phyloP scores from a whole-genome alignment of 2,113 vertebrate species.

The Pterophyllum scalare region DNA sequence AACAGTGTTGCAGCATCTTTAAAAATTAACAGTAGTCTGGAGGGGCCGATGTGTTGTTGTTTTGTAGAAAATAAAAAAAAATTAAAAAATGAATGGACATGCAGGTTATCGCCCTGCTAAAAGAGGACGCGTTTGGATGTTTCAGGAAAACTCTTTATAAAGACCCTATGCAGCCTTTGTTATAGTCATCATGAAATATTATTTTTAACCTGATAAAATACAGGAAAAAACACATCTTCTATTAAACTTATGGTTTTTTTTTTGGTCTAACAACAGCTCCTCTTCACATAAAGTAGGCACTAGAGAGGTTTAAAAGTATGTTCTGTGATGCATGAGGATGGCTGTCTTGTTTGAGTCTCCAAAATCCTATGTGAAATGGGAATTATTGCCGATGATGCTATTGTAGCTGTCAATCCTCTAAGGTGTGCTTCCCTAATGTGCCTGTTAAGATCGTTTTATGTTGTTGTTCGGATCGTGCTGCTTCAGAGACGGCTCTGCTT shows the following conservation, averaged over 20 bases:
- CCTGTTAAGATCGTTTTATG: neutral
- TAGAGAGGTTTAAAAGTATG: neutral
- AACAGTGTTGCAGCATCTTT: neutral
- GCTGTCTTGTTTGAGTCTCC: neutral
- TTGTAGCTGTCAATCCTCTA: neutral
- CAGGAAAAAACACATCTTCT: neutral
- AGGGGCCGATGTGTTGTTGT: conserved; percentile 13
- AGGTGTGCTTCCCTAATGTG: conserved; percentile 5
- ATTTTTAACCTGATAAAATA: neutral
- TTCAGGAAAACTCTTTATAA: neutral
- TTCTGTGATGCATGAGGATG: neutral
- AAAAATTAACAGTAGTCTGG: conserved; percentile 22
- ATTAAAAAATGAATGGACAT: conserved; percentile 21
- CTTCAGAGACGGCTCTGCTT: conserved; percentile 14
- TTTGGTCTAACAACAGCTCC: neutral
- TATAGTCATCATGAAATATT: neutral
- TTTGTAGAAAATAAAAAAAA: neutral
- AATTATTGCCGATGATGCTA: neutral
- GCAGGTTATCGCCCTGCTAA: neutral
- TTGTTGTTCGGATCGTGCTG: neutral
- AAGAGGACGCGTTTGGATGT: neutral
- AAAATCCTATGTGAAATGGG: neutral
- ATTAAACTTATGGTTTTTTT: accelerated
- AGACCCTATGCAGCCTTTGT: neutral
- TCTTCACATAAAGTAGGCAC: neutral